Conservation (phyloP, 1,140 invertebrate species). For the Tetramorium alpestre region DNA sequence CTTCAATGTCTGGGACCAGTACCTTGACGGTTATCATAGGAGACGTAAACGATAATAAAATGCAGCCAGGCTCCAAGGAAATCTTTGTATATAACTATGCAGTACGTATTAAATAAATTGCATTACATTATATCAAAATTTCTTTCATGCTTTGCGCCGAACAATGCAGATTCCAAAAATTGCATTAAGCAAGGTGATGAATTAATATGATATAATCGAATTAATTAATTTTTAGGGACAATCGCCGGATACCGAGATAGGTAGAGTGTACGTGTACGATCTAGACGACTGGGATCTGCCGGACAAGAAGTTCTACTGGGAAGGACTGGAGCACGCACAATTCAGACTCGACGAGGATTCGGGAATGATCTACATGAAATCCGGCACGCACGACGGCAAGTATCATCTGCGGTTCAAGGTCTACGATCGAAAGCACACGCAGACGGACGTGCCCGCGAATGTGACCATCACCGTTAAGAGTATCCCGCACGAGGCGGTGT, state of each 20-base stretch:
- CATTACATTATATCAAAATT: background rate
- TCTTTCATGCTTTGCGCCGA: background rate
- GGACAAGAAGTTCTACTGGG: conserved; percentile 99
- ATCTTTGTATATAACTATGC: conserved; percentile 98
- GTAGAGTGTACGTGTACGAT: conserved; percentile 98
- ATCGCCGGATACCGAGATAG: conserved; percentile 96
- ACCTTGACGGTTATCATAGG: conserved; percentile 98
- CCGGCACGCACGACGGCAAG: conserved; percentile 94
- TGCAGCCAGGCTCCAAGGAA: conserved; percentile 98
- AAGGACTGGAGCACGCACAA: conserved; percentile 91
- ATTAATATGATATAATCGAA: background rate
- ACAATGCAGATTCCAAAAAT: background rate
- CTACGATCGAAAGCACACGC: conserved; percentile 96
- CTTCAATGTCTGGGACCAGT: conserved; percentile 97
- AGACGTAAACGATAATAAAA: conserved; percentile 98
- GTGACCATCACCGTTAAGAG: conserved; percentile 97
- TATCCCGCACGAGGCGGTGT: conserved; percentile 97
- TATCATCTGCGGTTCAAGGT: conserved; percentile 96
- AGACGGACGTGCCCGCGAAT: conserved; percentile 96
- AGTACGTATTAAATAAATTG: conserved; percentile 82
- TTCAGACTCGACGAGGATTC: conserved; percentile 96
- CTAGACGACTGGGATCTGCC: conserved; percentile 98
- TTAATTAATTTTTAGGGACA: conserved; percentile 89
- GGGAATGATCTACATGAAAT: conserved; percentile 97
- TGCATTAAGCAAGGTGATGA: background rate